Conservation (phyloP, 1,140 invertebrate genomes). For the Pogonomyrmex californicus region DNA sequence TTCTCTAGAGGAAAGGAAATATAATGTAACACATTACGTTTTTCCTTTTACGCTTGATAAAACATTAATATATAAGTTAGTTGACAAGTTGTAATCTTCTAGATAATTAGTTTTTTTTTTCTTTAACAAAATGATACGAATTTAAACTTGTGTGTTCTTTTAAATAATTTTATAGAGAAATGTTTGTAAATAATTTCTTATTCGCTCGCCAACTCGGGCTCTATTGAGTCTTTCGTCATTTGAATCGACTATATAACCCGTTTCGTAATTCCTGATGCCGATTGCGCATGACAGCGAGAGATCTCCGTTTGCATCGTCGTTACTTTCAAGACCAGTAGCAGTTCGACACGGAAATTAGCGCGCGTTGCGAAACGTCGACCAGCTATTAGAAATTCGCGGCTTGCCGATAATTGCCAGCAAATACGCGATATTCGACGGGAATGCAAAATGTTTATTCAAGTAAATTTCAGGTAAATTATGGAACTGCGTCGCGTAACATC, state of each 20-base stretch:
- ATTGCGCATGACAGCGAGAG: slow-evolving; percentile 19
- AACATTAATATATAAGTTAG: not conserved
- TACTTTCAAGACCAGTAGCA: slow-evolving; percentile 39
- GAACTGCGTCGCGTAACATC: not conserved
- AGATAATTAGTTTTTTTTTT: not conserved
- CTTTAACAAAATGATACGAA: not conserved
- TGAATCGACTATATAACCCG: slow-evolving; percentile 29
- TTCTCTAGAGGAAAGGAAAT: not conserved
- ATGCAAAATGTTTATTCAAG: slow-evolving; percentile 25
- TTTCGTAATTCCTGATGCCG: slow-evolving; percentile 36
- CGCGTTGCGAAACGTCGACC: slow-evolving; percentile 21
- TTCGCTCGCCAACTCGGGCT: not conserved
- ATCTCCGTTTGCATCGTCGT: slow-evolving; percentile 33
- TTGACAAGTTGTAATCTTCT: not conserved
- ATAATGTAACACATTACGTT: not conserved
- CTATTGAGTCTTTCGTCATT: slow-evolving; percentile 28
- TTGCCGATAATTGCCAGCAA: slow-evolving; percentile 39
- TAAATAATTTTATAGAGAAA: not conserved
- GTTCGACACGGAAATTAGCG: slow-evolving; percentile 38
- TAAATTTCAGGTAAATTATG: not conserved
- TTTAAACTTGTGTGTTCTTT: not conserved
- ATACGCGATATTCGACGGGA: slow-evolving; percentile 1
- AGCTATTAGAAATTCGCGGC: slow-evolving; percentile 41
- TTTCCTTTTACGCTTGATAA: not conserved
- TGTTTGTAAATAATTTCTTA: not conserved